Percentiles rank a stretch among this genome's conserved stretches.
These are phyloP conservation scores for Nothura maculosa DNA, from an alignment of 2,797 vertebrate genomes.

Conservation along the genomic window DNA sequence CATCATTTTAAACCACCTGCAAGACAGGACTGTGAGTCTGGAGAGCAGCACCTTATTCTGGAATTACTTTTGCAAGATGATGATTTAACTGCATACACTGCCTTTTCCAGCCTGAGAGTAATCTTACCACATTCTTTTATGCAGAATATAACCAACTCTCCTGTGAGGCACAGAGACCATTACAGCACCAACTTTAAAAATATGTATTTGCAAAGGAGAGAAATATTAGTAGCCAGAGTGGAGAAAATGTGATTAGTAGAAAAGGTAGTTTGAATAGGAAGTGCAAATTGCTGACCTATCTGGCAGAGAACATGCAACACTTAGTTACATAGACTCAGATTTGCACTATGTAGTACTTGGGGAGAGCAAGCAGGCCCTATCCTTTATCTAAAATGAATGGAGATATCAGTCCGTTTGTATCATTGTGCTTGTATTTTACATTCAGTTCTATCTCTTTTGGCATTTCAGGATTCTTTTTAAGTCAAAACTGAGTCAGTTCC, in stretches of 20 bases:
- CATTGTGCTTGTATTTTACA: conserved; percentile 47
- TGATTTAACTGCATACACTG: conserved; percentile 11
- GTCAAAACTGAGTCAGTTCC: conserved; percentile 18
- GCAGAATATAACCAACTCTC: conserved; percentile 44
- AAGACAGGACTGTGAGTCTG: conserved; percentile 48
- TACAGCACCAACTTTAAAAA: conserved; percentile 50
- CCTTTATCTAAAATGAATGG: conserved; percentile 19
- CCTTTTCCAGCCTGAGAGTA: conserved; percentile 39
- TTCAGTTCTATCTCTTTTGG: conserved; percentile 62
- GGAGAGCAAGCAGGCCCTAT: conserved; percentile 19
- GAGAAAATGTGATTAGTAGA: conserved; percentile 51
- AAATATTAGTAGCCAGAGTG: conserved; percentile 26
- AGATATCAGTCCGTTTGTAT: conserved; percentile 41
- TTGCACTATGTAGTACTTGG: background rate
- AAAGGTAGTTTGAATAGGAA: conserved; percentile 59
- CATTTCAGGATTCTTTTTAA: conserved; percentile 57
- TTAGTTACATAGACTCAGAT: background rate
- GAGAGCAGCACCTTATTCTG: conserved; percentile 41
- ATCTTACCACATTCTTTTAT: conserved; percentile 45
- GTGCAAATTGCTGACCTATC: conserved; percentile 12
- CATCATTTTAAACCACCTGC: conserved; percentile 30
- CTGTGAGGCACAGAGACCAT: conserved; percentile 50
- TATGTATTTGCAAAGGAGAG: conserved; percentile 25
- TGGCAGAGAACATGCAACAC: conserved; percentile 34
- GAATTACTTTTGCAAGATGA: conserved; percentile 10